Percentiles rank a stretch among this genome's conserved stretches.
Evolutionary conservation across 2,113 vertebrate species (phyloP).

Genomic region (Rhinopithecus roxellana): DNA sequence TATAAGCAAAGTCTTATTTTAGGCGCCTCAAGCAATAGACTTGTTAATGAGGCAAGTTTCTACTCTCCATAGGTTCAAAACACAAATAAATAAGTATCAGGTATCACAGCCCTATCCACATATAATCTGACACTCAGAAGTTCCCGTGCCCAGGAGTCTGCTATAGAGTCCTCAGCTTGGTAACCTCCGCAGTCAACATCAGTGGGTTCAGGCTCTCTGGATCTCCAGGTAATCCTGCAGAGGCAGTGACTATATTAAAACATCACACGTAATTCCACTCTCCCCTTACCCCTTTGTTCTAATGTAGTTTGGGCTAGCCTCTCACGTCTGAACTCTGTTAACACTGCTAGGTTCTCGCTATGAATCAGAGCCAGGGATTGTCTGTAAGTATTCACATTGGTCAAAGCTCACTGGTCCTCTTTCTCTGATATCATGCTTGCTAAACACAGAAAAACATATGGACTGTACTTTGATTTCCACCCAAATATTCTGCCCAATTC

Average conservation of each 20-base stretch:
- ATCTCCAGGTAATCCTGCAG: neutral
- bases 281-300: neutral
- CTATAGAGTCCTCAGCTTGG: neutral
- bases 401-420: neutral
- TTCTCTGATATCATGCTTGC: neutral
- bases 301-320: neutral
- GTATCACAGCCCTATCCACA: neutral
- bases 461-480: neutral
- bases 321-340: neutral
- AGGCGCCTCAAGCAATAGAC: neutral
- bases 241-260: neutral
- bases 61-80: neutral
- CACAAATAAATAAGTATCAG: neutral
- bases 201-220: neutral
- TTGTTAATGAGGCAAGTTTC: neutral
- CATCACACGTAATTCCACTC: neutral
- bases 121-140: neutral
- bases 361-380: neutral
- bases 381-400: neutral
- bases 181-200: neutral
- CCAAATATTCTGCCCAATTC: neutral
- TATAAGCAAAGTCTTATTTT: neutral
- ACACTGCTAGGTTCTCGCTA: neutral
- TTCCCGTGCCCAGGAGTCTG: fast-evolving
- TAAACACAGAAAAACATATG: neutral